Base-by-base conservation (phyloP, 2,888 invertebrate genomes). In the Nezara viridula region DNA sequence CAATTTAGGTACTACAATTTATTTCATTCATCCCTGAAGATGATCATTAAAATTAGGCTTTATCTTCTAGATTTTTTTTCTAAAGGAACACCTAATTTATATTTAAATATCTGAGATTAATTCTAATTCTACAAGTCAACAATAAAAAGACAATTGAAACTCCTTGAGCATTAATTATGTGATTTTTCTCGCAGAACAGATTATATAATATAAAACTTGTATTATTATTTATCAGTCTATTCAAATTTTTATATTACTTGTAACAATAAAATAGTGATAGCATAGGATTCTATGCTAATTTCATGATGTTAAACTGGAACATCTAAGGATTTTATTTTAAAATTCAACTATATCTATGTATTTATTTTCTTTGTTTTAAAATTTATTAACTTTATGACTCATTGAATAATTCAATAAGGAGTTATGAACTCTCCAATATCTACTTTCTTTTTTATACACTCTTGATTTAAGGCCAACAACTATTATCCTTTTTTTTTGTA, bases 401-500 rank as follows among this genome's bases (percentile, higher is more conserved):
- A 32, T 7, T 32, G 3, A 16, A 73, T 37, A 9, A 73, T 73
- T 27, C 16, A 55, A 32, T 60, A 16, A 14, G 32, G 16, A 16
- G n/a, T n/a, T n/a, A 55, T 60, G 14, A 5, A 60, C 6, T 60
- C 0, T 7, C 27, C 27, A 32, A 32, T 5, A 60, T 27, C 32
- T 14, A 5, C 32, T 27, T 14, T n/a, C n/a, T n/a, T n/a, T n/a
- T n/a, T n/a, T n/a, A n/a, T n/a, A n/a, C n/a, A n/a, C n/a, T n/a
- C n/a, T n/a, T n/a, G n/a, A n/a, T 37, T 77, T 32, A 9, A 24
- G 37, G 21, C 0, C 6, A 32, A 66, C 44, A 16, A 77, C 10
- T 44, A 37, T 44, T 40, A 24, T 40, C 55, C 66, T 86, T 66
- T 89, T 86, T 32, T 91, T 91, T 89, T n/a, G n/a, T 90, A 93